Conservation (phyloP, 2,888 invertebrate species). For the Brachyptera putata region DNA sequence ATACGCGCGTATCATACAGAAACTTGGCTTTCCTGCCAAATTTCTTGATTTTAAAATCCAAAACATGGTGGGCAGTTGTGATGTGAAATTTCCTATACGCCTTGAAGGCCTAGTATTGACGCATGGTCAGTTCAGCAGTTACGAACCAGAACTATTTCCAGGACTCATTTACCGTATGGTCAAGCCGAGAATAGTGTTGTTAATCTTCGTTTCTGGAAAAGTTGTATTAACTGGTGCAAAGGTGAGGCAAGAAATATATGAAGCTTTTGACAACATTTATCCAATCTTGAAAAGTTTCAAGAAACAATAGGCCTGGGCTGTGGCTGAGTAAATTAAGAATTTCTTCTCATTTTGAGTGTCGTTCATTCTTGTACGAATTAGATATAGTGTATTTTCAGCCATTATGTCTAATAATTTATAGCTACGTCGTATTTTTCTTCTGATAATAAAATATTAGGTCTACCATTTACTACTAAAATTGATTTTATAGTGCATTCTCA, state of each 20-base stretch:
- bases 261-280: constrained; percentile 63
- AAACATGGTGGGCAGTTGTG: constrained; percentile 72
- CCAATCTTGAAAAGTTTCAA: constrained; percentile 60
- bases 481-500: too few relatives aligned
- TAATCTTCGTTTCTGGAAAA: constrained; percentile 68
- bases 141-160: constrained; percentile 62
- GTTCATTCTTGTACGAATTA: too few relatives aligned
- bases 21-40: constrained; percentile 70
- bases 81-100: constrained; percentile 68
- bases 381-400: too few relatives aligned
- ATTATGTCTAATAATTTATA: too few relatives aligned
- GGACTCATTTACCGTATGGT: constrained; percentile 66
- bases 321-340: too few relatives aligned
- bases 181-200: constrained; percentile 60
- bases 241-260: constrained; percentile 58
- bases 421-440: too few relatives aligned
- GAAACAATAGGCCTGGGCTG: constrained; percentile 46
- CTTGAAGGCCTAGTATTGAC: constrained; percentile 68
- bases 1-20: constrained; percentile 78
- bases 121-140: constrained; percentile 45
- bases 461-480: too few relatives aligned
- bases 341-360: too few relatives aligned
- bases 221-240: constrained; percentile 64
- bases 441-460: too few relatives aligned
- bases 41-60: constrained; percentile 75